phyloP scores from a whole-genome alignment of 2,888 invertebrate species.

The Troilus luridus region DNA sequence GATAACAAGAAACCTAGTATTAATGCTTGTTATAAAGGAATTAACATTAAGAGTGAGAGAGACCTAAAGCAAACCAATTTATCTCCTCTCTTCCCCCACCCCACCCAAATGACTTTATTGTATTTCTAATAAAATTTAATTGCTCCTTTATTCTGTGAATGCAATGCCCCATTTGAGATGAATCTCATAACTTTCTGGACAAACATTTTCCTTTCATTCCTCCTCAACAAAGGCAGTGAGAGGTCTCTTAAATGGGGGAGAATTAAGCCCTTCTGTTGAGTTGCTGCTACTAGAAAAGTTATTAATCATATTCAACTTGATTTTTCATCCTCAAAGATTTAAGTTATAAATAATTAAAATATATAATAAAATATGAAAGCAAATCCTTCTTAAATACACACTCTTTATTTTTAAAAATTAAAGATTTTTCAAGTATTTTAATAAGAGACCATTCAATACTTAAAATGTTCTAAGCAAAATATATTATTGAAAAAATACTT shows the following conservation, averaged over 20 bases:
- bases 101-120: not conserved
- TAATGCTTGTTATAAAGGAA: not conserved
- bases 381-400: no score
- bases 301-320: not conserved
- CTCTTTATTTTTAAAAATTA: no score
- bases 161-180: not conserved
- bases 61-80: not conserved
- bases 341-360: no score
- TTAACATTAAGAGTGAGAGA: not conserved
- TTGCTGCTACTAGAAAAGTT: not conserved
- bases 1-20: not conserved
- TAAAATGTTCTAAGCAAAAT: no score
- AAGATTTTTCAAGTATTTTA: no score
- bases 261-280: not conserved
- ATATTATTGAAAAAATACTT: no score
- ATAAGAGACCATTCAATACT: no score
- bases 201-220: not conserved
- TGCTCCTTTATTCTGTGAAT: not conserved
- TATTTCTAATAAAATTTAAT: not conserved
- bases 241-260: not conserved
- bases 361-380: no score
- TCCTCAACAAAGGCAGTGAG: not conserved
- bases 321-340: no score
- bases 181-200: slow-evolving; percentile 6
- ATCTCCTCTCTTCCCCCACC: not conserved